A percentile compares a stretch with the other conserved stretches of the same genome.
phyloP scores from a whole-genome alignment of 1,140 invertebrate species.

The Orchestia grillus region DNA sequence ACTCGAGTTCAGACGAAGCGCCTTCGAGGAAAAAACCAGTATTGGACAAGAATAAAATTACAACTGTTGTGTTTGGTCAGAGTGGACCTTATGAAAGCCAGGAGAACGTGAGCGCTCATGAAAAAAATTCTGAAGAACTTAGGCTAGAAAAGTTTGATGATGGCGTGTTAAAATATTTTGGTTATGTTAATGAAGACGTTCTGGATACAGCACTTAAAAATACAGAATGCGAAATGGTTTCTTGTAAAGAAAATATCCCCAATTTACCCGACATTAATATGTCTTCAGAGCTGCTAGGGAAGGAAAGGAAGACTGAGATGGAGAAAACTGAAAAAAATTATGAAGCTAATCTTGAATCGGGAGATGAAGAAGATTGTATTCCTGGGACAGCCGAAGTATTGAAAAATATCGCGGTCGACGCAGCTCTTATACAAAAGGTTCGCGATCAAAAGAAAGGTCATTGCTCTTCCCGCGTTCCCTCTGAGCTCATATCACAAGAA shows the following conservation, averaged over 20 bases:
- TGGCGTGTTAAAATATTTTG: neutral
- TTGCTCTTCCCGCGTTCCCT: neutral
- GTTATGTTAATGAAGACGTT: neutral
- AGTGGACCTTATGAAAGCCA: neutral
- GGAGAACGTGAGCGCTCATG: neutral
- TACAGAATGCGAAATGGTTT: neutral
- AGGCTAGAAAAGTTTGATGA: constrained; percentile 16
- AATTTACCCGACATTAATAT: neutral
- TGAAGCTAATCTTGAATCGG: neutral
- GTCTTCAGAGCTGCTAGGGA: neutral
- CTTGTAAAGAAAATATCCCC: neutral
- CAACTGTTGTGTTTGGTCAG: neutral
- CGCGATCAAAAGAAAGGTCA: neutral
- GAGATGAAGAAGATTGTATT: constrained; percentile 51
- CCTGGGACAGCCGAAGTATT: constrained; percentile 52
- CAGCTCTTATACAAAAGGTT: constrained; percentile 19
- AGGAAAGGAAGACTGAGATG: neutral
- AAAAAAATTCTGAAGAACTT: constrained; percentile 41
- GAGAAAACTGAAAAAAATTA: neutral
- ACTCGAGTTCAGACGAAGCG: neutral
- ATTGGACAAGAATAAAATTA: neutral
- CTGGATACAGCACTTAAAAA: neutral
- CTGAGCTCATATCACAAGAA: neutral
- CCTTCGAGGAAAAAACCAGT: neutral
- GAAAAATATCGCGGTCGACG: constrained; percentile 55